Conservation (phyloP, 2,113 vertebrate species). For the Rutilus rutilus region DNA sequence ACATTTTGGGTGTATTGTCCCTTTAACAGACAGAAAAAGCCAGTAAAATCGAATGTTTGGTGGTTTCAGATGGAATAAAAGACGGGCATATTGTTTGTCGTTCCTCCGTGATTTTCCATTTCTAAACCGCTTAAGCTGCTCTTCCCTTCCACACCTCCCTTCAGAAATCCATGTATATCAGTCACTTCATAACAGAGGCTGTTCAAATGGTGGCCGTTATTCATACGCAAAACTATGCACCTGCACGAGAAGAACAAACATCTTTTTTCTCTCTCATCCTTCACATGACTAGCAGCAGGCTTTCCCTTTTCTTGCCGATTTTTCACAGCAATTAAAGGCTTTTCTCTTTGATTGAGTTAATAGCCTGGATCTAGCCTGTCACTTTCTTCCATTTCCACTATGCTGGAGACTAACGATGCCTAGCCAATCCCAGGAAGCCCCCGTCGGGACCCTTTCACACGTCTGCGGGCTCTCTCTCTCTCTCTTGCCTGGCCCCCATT, state of each 20-base stretch:
- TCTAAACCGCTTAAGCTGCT: not conserved
- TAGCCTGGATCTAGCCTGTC: conserved; percentile 76
- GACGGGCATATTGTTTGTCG: not conserved
- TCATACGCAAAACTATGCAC: conserved; percentile 66
- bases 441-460: conserved; percentile 75
- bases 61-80: not conserved
- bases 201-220: conserved; percentile 13
- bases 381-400: conserved; percentile 76
- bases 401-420: conserved; percentile 78
- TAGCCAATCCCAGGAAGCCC: conserved; percentile 76
- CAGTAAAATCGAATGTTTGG: not conserved
- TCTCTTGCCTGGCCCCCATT: conserved; percentile 74
- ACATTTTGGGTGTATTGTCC: not conserved
- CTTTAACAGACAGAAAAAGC: conserved; percentile 22
- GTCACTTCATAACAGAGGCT: not conserved
- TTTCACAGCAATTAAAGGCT: conserved; percentile 71
- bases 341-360: conserved; percentile 75
- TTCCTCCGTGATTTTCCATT: not conserved
- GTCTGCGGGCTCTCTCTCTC: conserved; percentile 57
- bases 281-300: conserved; percentile 58
- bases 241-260: conserved; percentile 59
- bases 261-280: conserved; percentile 37
- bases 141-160: not conserved
- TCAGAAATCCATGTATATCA: conserved; percentile 7
- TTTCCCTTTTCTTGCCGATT: conserved; percentile 65